Evolutionary conservation across 2,888 invertebrate species (phyloP).

Genomic region (Spatulosminthurus flaviceps): DNA sequence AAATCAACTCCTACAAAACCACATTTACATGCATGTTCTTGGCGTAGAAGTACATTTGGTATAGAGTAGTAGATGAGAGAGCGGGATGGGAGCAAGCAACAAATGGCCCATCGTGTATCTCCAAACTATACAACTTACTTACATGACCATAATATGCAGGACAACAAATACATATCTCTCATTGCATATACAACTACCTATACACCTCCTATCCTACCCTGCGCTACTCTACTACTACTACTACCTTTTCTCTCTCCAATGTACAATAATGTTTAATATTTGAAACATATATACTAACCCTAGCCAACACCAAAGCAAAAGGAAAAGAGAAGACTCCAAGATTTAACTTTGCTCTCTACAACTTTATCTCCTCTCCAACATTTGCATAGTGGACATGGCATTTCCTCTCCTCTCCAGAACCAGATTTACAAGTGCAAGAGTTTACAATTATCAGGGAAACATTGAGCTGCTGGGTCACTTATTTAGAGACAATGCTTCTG

Average conservation of each 20-base stretch:
- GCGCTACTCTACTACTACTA: too few species aligned
- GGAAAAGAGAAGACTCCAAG: background rate
- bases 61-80: background rate
- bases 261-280: too few species aligned
- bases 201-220: too few species aligned
- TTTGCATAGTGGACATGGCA: too few species aligned
- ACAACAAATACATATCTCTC: background rate
- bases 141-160: background rate
- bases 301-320: conserved; percentile 18
- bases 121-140: background rate
- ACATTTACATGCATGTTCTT: conserved; percentile 20
- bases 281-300: conserved; percentile 7
- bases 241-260: too few species aligned
- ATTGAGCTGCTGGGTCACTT: too few species aligned
- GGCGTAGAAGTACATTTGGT: background rate
- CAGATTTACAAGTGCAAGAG: too few species aligned
- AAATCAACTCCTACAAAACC: conserved; percentile 43
- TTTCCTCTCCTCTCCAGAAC: too few species aligned
- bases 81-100: conserved; percentile 5
- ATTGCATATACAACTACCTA: background rate
- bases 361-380: too few species aligned
- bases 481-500: too few species aligned
- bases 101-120: conserved; percentile 12
- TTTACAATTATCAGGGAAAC: too few species aligned
- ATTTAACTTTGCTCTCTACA: background rate